A percentile compares a stretch with the other conserved stretches of the same genome.
phyloP scores from a whole-genome alignment of 2,888 invertebrate species.

The Aporophyla lueneburgensis region DNA sequence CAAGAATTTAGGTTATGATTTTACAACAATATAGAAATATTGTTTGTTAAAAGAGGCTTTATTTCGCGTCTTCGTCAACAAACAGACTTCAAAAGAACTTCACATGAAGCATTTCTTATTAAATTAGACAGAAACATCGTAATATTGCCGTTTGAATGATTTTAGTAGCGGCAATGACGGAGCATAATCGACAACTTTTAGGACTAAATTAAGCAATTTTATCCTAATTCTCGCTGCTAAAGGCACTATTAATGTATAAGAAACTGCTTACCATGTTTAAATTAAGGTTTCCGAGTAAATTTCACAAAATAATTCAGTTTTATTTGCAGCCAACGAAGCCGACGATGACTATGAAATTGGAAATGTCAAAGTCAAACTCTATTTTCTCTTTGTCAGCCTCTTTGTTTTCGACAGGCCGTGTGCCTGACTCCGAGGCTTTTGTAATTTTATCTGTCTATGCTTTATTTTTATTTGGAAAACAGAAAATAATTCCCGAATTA shows the following conservation, averaged over 20 bases:
- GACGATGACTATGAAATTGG: constrained; percentile 68
- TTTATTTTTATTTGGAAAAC: too few species aligned
- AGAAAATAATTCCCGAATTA: not conserved
- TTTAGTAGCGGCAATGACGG: constrained; percentile 58
- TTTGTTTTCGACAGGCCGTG: not conserved
- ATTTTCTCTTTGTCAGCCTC: not conserved
- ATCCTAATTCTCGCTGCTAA: rapidly evolving
- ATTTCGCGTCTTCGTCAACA: not conserved
- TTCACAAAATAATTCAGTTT: constrained; percentile 32
- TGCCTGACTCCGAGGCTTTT: constrained; percentile 1
- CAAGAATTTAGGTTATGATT: constrained; percentile 33
- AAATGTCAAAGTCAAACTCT: constrained; percentile 40
- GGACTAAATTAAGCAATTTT: not conserved
- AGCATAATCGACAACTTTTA: constrained; percentile 50
- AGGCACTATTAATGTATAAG: too few species aligned
- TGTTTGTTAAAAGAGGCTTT: not conserved
- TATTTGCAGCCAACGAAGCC: constrained; percentile 48
- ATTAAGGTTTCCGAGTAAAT: constrained; percentile 25
- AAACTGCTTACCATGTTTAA: constrained; percentile 53
- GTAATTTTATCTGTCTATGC: not conserved
- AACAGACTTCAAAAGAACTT: not conserved
- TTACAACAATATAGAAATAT: not conserved
- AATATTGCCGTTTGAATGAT: not conserved
- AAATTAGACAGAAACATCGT: not conserved
- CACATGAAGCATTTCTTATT: not conserved